A percentile compares a stretch with the other conserved stretches of the same genome.
These are phyloP conservation scores for Drosophila maculinotata DNA, from an alignment of 2,888 invertebrate genomes.

Conservation along the genomic window DNA sequence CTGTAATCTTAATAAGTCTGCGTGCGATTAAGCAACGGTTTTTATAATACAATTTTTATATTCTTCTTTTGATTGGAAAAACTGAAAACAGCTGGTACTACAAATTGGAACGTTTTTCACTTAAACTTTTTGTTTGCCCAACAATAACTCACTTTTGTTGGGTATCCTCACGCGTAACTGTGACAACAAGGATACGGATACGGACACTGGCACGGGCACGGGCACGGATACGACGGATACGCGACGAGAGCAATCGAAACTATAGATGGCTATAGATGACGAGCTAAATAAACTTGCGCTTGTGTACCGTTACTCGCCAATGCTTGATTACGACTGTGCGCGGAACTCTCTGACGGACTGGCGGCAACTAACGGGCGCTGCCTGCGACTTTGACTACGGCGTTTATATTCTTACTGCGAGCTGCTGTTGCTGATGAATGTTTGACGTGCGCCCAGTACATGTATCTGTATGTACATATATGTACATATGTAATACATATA, in stretches of 20 bases:
- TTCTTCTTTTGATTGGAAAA: not conserved
- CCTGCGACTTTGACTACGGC: conserved; percentile 40
- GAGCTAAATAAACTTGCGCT: conserved; percentile 39
- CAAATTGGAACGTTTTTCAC: conserved; percentile 5
- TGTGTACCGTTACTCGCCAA: conserved; percentile 65
- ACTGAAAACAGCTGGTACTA: conserved; percentile 11
- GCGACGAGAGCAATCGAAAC: conserved; percentile 11
- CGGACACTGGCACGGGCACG: no score
- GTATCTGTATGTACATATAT: conserved; percentile 1
- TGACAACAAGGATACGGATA: conserved; percentile 11
- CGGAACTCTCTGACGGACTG: conserved; percentile 44
- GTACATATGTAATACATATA: conserved; percentile 4
- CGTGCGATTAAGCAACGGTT: conserved; percentile 55
- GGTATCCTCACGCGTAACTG: conserved; percentile 6
- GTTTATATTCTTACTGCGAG: conserved; percentile 48
- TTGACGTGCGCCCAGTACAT: conserved; percentile 32
- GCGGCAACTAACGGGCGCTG: conserved; percentile 34
- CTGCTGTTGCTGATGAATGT: conserved; percentile 58
- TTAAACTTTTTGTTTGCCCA: conserved; percentile 14
- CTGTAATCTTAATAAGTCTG: conserved; percentile 63
- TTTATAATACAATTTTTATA: conserved; percentile 3
- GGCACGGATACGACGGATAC: conserved; percentile 5
- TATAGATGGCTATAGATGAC: no score
- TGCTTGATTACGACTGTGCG: conserved; percentile 73
- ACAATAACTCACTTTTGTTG: conserved; percentile 40